A percentile compares a stretch with the other conserved stretches of the same genome.
phyloP scores from a whole-genome alignment of 2,888 invertebrate genomes.

The Muschampia plurimacula region DNA sequence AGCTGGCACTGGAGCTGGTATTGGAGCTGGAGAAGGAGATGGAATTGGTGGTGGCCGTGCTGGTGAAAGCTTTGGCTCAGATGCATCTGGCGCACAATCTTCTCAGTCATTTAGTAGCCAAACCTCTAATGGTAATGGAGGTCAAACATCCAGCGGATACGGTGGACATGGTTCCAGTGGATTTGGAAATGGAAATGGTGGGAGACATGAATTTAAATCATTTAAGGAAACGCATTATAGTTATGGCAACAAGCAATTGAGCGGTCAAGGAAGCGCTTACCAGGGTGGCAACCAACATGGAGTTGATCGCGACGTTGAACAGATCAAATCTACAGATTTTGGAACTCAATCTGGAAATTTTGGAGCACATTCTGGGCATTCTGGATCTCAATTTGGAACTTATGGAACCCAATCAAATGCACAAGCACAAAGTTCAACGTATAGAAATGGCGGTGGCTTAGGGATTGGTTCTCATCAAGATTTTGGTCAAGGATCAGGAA shows the following conservation, averaged over 20 bases:
- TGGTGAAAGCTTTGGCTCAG: neutral
- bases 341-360: constrained; percentile 18
- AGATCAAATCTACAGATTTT: constrained; percentile 24
- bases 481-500: constrained; percentile 11
- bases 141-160: neutral
- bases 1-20: neutral
- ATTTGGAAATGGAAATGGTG: constrained; percentile 11
- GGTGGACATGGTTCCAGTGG: constrained; percentile 6
- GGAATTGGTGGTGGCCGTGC: neutral
- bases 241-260: constrained; percentile 13
- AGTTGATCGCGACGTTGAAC: constrained; percentile 9
- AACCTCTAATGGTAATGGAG: constrained; percentile 33
- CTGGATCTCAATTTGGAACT: neutral
- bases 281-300: neutral
- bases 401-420: constrained; percentile 13
- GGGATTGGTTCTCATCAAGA: constrained; percentile 19
- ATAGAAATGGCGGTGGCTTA: constrained; percentile 28
- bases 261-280: neutral
- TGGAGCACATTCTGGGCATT: constrained; percentile 2
- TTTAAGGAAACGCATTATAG: constrained; percentile 26
- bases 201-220: constrained; percentile 13
- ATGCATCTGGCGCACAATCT: constrained; percentile 1
- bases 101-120: constrained; percentile 10
- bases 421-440: constrained; percentile 40
- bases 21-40: neutral